Percentiles rank a stretch among this genome's conserved stretches.
Evolutionary conservation across 2,888 invertebrate genomes (phyloP).

Genomic region (Drosophila atroscutellata): DNA sequence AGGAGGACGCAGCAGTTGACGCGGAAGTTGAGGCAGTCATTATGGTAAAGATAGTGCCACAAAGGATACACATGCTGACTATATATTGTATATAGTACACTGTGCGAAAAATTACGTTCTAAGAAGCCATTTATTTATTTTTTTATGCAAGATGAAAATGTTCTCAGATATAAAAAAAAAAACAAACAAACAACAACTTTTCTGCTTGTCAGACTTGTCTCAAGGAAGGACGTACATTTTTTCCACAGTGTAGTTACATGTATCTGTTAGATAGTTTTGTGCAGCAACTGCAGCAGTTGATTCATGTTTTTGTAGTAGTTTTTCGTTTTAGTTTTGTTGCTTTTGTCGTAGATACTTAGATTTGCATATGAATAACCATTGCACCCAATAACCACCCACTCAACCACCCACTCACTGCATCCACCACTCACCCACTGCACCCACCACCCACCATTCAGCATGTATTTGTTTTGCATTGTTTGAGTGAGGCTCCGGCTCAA

Average conservation of each 20-base stretch:
- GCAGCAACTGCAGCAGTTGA: slow-evolving; percentile 26
- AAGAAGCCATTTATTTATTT: not conserved
- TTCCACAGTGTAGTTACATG: slow-evolving; percentile 16
- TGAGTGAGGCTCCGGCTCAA: slow-evolving; percentile 12
- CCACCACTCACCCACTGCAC: not conserved
- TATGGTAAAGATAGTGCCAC: slow-evolving; percentile 60
- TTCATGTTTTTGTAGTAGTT: slow-evolving; percentile 21
- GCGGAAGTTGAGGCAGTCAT: slow-evolving; percentile 75
- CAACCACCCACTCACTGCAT: not conserved
- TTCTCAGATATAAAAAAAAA: not conserved
- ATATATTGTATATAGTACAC: slow-evolving; percentile 6
- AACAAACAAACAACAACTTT: not conserved
- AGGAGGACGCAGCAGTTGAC: slow-evolving; percentile 71
- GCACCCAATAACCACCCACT: slow-evolving; percentile 5
- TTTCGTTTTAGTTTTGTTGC: slow-evolving; percentile 4
- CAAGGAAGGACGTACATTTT: not conserved
- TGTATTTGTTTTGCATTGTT: slow-evolving; percentile 43
- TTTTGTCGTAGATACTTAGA: slow-evolving; percentile 40
- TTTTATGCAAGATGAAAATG: not conserved
- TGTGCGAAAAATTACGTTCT: not conserved
- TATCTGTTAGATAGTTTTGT: slow-evolving; percentile 27
- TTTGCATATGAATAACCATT: slow-evolving; percentile 17
- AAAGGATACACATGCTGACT: not conserved
- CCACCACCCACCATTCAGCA: not conserved
- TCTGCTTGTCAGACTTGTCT: not conserved